A percentile compares a stretch with the other conserved stretches of the same genome.
phyloP scores from a whole-genome alignment of 2,797 vertebrate genomes.

The Telmatherina bonti region DNA sequence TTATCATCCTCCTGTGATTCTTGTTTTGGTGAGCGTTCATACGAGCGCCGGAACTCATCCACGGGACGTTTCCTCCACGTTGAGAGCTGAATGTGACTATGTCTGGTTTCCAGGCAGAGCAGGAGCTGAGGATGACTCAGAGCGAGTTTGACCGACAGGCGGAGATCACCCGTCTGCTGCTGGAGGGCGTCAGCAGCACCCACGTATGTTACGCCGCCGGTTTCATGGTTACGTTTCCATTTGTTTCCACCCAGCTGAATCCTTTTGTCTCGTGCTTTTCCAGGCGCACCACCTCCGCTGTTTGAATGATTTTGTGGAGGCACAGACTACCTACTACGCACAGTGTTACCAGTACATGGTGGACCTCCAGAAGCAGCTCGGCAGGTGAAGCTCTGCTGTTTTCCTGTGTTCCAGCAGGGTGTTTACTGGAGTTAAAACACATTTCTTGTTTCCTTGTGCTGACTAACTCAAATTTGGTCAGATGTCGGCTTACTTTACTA shows the following conservation, averaged over 20 bases:
- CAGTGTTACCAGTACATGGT: slow-evolving; percentile 99
- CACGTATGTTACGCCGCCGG: slow-evolving; percentile 85
- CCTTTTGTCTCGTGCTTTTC: neutral
- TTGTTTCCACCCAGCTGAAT: too few species aligned
- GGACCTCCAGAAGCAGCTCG: slow-evolving; percentile 98
- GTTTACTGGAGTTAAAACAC: too few species aligned
- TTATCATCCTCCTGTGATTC: too few species aligned
- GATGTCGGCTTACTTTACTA: neutral
- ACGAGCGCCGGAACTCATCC: too few species aligned
- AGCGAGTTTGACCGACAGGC: slow-evolving; percentile 98
- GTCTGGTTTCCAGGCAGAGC: slow-evolving; percentile 88
- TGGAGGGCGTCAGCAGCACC: slow-evolving; percentile 97
- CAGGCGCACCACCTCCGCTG: slow-evolving; percentile 98
- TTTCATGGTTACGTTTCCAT: too few species aligned
- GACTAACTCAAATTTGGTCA: too few species aligned
- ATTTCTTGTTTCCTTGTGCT: too few species aligned
- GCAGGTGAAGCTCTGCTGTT: slow-evolving; percentile 84
- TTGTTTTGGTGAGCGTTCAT: too few species aligned
- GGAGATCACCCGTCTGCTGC: slow-evolving; percentile 95
- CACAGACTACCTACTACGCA: slow-evolving; percentile 96
- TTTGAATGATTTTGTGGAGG: slow-evolving; percentile 97
- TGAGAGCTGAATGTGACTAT: neutral
- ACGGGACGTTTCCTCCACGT: too few species aligned
- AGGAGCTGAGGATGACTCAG: slow-evolving; percentile 96
- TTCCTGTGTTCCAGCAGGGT: too few species aligned